phyloP scores from a whole-genome alignment of 1,140 invertebrate genomes.

The Lepidurus apus region DNA sequence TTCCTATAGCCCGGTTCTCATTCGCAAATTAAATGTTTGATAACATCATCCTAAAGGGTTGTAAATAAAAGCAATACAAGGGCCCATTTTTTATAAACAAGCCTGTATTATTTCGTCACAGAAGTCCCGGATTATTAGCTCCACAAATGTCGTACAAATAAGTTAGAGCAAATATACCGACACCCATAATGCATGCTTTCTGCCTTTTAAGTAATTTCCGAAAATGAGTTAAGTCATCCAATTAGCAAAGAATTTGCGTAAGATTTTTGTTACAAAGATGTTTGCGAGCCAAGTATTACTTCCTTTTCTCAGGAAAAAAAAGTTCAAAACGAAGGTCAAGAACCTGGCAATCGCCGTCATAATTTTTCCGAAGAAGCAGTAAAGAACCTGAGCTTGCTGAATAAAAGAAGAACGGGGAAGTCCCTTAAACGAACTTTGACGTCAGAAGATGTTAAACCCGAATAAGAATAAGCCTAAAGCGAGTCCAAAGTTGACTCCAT shows the following conservation, averaged over 20 bases:
- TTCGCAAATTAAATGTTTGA: background rate
- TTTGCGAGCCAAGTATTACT: no score
- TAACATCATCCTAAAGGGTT: background rate
- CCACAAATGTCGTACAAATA: background rate
- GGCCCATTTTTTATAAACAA: background rate
- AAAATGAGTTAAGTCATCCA: conserved; percentile 47
- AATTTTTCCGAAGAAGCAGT: no score
- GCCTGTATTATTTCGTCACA: conserved; percentile 1
- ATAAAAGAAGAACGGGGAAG: no score
- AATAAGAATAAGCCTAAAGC: background rate
- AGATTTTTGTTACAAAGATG: no score
- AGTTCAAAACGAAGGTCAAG: no score
- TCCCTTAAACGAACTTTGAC: background rate
- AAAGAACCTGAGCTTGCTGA: no score
- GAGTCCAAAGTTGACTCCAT: background rate
- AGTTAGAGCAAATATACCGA: conserved; percentile 48
- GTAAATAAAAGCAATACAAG: conserved; percentile 15
- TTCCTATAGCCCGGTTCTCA: background rate
- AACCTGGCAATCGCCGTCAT: no score
- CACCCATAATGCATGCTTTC: conserved; percentile 94
- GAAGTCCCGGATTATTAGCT: background rate
- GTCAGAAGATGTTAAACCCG: background rate
- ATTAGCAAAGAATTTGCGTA: no score
- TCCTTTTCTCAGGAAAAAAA: no score
- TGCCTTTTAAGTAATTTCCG: conserved; percentile 92